Percentiles rank a stretch among this genome's conserved stretches.
Conservation (phyloP, 2,888 invertebrate species). For the Acleris cristana region DNA sequence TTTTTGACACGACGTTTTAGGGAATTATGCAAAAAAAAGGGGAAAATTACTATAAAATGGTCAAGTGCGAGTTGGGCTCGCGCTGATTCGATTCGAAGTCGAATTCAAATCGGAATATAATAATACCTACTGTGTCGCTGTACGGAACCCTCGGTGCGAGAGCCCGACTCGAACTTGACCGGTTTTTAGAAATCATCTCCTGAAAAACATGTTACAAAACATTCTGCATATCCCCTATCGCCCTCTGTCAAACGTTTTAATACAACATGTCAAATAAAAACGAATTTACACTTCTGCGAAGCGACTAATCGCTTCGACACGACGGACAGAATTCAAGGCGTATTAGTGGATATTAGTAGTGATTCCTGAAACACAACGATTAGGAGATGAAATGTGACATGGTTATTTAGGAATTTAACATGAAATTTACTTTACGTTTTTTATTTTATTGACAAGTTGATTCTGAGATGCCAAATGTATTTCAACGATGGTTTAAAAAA, state of each 20-base stretch:
- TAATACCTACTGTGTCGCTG: too few relatives aligned
- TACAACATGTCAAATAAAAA: slow-evolving; percentile 26
- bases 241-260: slow-evolving; percentile 24
- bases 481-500: not conserved
- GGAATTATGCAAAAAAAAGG: too few relatives aligned
- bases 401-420: slow-evolving; percentile 10
- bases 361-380: slow-evolving; percentile 26
- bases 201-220: not conserved
- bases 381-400: slow-evolving; percentile 30
- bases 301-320: slow-evolving; percentile 20
- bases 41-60: too few relatives aligned
- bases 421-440: slow-evolving; percentile 1
- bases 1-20: too few relatives aligned
- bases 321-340: slow-evolving; percentile 12
- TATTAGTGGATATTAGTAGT: slow-evolving; percentile 13
- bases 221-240: not conserved
- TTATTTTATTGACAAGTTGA: not conserved
- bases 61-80: too few relatives aligned
- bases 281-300: slow-evolving; percentile 32
- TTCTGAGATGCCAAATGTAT: not conserved
- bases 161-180: too few relatives aligned
- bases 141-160: too few relatives aligned
- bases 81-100: too few relatives aligned
- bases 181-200: too few relatives aligned
- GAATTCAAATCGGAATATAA: too few relatives aligned